Percentiles rank a stretch among this genome's conserved stretches.
These are phyloP conservation scores for Cordylochernes scorpioides DNA, from an alignment of 2,888 invertebrate genomes.

Conservation along the genomic window DNA sequence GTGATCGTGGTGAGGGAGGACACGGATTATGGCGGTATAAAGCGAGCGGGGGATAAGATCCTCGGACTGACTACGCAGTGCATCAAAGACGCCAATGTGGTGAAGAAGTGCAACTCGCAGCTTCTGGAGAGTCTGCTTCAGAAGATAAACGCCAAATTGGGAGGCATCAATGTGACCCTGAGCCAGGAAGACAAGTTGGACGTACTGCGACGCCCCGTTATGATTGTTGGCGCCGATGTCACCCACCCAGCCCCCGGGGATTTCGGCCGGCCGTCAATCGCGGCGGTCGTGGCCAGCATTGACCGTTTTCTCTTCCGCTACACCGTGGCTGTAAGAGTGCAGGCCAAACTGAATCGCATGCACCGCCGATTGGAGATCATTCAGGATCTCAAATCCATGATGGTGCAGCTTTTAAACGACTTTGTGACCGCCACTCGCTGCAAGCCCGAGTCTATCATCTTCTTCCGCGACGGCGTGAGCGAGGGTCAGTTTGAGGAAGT, in stretches of 20 bases:
- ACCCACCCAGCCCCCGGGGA: constrained; percentile 66
- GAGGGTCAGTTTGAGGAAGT: constrained; percentile 48
- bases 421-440: constrained; percentile 5
- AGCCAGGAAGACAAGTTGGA: constrained; percentile 2
- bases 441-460: constrained; percentile 35
- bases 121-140: constrained; percentile 17
- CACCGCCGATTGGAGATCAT: constrained; percentile 38
- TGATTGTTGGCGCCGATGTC: constrained; percentile 65
- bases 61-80: constrained; percentile 26
- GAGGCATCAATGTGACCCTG: constrained; percentile 18
- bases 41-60: constrained; percentile 18
- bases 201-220: constrained; percentile 24
- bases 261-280: constrained; percentile 30
- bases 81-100: constrained; percentile 23
- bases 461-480: constrained; percentile 53
- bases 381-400: constrained; percentile 38
- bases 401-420: constrained; percentile 32
- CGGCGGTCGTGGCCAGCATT: constrained; percentile 44
- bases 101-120: constrained; percentile 10
- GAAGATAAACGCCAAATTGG: constrained; percentile 20
- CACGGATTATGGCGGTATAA: constrained; percentile 6
- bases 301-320: constrained; percentile 26
- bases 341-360: constrained; percentile 28
- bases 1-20: constrained; percentile 4
- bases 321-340: constrained; percentile 41